Conservation (phyloP, 2,888 invertebrate genomes). For the Camptogramma bilineatum region DNA sequence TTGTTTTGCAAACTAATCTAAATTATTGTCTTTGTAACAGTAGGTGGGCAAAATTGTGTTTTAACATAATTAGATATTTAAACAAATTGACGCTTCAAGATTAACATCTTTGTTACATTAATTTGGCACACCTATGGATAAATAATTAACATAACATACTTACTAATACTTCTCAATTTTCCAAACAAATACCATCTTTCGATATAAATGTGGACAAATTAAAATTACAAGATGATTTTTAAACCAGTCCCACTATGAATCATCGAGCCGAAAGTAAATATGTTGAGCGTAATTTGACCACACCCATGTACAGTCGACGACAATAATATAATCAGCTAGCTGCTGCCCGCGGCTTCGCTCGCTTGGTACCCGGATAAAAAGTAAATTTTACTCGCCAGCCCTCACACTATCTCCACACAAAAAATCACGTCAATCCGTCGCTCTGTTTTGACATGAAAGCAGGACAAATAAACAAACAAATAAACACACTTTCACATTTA, state of each 20-base stretch:
- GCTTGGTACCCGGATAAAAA: too few species aligned
- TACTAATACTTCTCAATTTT: neutral
- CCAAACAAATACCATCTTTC: neutral
- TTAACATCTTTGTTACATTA: constrained; percentile 8
- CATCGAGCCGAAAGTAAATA: neutral
- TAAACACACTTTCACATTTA: too few species aligned
- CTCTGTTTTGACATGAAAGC: too few species aligned
- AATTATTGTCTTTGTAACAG: constrained; percentile 46
- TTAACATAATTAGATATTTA: constrained; percentile 1
- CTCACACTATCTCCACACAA: too few species aligned
- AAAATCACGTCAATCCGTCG: too few species aligned
- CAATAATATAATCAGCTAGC: neutral
- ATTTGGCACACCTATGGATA: constrained; percentile 1
- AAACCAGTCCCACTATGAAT: constrained; percentile 1
- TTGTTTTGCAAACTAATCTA: neutral
- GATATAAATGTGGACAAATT: neutral
- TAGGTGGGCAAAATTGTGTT: constrained; percentile 21
- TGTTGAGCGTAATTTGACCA: constrained; percentile 1
- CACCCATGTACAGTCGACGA: neutral
- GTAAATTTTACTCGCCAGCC: too few species aligned
- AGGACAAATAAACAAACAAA: too few species aligned
- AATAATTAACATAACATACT: neutral
- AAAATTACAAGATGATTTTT: neutral
- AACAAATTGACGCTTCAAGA: constrained; percentile 1
- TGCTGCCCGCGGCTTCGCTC: too few species aligned